Conservation (phyloP, 2,888 invertebrate species). For the Penaeus monodon region DNA sequence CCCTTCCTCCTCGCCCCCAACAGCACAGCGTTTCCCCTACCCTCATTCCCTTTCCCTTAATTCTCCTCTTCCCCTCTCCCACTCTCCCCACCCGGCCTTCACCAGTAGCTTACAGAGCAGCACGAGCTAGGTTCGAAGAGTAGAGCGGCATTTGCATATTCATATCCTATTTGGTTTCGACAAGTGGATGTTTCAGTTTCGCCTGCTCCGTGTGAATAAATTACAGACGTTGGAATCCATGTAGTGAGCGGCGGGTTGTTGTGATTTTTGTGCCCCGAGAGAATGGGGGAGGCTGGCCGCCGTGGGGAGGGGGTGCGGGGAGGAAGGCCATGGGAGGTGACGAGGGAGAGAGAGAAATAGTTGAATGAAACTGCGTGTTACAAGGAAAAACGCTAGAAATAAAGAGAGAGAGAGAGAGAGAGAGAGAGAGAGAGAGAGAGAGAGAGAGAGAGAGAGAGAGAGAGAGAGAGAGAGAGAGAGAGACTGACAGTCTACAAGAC, state of each 20-base stretch:
- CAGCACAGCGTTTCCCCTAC: too few species aligned
- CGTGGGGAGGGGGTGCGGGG: not conserved
- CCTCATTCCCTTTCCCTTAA: too few species aligned
- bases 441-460: not conserved
- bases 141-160: conserved; percentile 27
- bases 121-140: too few species aligned
- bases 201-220: conserved; percentile 24
- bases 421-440: conserved; percentile 7
- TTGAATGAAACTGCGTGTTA: not conserved
- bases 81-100: too few species aligned
- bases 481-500: too few species aligned
- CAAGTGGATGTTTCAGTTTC: conserved; percentile 37
- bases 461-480: too few species aligned
- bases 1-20: too few species aligned
- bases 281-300: not conserved
- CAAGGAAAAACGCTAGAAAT: not conserved
- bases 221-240: not conserved
- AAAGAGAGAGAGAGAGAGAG: not conserved
- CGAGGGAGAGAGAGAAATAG: not conserved
- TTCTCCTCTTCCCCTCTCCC: too few species aligned
- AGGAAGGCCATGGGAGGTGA: not conserved
- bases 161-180: conserved; percentile 40
- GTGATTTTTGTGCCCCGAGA: not conserved
- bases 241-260: not conserved
- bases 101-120: too few species aligned